A percentile compares a stretch with the other conserved stretches of the same genome.
Conservation (phyloP, 2,888 invertebrate species). For the Camponotus fellah region DNA sequence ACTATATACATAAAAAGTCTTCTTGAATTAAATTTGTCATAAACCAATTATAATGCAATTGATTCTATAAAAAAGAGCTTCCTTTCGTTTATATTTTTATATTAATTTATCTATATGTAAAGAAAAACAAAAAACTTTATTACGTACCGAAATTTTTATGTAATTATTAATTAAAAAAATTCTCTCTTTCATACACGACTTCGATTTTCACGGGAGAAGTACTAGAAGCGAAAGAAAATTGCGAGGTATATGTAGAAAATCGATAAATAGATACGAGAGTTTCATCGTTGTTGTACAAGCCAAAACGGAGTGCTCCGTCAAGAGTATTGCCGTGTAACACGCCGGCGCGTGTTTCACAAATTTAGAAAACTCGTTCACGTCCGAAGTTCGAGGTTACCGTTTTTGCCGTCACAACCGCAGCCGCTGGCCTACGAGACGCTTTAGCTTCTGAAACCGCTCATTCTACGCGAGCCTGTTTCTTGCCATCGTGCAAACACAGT, state of each 20-base stretch:
- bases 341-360: slow-evolving; percentile 48
- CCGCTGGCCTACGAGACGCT: slow-evolving; percentile 34
- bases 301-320: slow-evolving; percentile 39
- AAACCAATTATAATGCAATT: slow-evolving; percentile 2
- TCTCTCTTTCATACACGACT: not conserved
- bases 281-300: slow-evolving; percentile 46
- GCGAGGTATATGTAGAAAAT: slow-evolving; percentile 30
- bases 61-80: not conserved
- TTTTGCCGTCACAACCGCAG: slow-evolving; percentile 55
- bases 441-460: slow-evolving; percentile 38
- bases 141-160: not conserved
- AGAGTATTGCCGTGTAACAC: slow-evolving; percentile 22
- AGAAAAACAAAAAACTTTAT: not conserved
- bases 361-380: slow-evolving; percentile 62
- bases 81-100: not conserved
- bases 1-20: not conserved
- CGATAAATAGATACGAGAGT: slow-evolving; percentile 48
- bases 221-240: slow-evolving; percentile 4
- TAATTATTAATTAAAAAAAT: not conserved
- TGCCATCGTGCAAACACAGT: slow-evolving; percentile 47
- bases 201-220: not conserved
- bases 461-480: slow-evolving; percentile 53
- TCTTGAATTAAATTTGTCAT: not conserved
- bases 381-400: slow-evolving; percentile 59
- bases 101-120: not conserved